phyloP scores from a whole-genome alignment of 2,113 vertebrate genomes.

The Clinocottus analis region DNA sequence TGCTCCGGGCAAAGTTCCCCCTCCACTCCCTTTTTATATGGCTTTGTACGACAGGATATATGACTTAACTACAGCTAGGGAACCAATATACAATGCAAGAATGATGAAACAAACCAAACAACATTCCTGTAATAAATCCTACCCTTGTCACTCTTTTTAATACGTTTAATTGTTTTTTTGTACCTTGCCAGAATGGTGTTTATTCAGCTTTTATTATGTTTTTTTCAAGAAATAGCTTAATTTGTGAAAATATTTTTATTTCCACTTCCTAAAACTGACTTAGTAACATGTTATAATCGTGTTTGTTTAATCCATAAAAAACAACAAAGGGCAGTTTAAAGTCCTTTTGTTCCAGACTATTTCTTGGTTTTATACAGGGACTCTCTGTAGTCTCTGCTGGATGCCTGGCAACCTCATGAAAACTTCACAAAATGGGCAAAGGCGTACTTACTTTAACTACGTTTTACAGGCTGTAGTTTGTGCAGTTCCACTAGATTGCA shows the following conservation, averaged over 20 bases:
- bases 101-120: conserved; percentile 18
- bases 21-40: conserved; percentile 38
- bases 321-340: neutral
- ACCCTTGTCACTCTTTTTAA: neutral
- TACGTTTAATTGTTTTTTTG: neutral
- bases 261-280: neutral
- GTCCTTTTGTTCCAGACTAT: neutral
- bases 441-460: neutral
- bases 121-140: neutral
- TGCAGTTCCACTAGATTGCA: neutral
- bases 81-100: neutral
- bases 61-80: neutral
- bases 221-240: neutral
- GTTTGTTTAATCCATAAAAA: conserved; percentile 4
- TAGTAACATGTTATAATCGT: neutral
- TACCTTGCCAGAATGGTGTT: neutral
- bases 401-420: neutral
- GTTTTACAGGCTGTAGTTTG: neutral
- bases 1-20: conserved; percentile 49
- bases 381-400: neutral
- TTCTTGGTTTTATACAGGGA: neutral
- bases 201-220: neutral
- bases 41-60: conserved; percentile 6
- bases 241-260: neutral
- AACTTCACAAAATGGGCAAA: too few species aligned